Evolutionary conservation across 35 echinoderm and acorn worm species (phyloP), one percentile per base, ranked within the genome.

Genomic region (Ophioderma brevispina): DNA sequence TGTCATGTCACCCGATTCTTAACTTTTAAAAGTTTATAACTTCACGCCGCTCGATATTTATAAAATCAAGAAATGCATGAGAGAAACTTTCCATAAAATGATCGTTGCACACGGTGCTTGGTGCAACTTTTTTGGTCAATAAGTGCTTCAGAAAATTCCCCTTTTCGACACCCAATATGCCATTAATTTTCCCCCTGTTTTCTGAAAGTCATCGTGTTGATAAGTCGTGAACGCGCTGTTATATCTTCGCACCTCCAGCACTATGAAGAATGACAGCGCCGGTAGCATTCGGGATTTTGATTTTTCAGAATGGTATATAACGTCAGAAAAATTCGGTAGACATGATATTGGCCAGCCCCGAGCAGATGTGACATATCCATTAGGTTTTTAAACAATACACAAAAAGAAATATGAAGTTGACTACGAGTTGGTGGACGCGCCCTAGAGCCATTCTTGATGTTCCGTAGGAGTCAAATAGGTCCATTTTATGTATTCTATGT

Each of bases 311-410:
- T 25, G 15, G 5, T 70, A 25, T 70, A 21, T 70, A 70, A 70
- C n/a, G 59, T 70, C 59, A 70, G 5, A 4, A 6, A 70, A 70
- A 70, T 70, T 25, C 1, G 28, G 59, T 15, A 70, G 59, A 70
- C 59, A 70, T 70, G 59, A 70, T 70, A 70, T 70, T 18, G 28
- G 23, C 10, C 59, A 70, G 59, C 59, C 59, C 3, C 59, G 1
- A 70, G 59, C 59, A 70, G 3, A 70, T 15, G 17, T 70, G 28
- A 30, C 59, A 70, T 70, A 70, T 70, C 59, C 59, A 70, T 70
- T 70, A 70, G 59, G 28, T 70, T 70, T n/a, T 70, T 70, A 70
- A 70, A 70, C 59, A 70, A 70, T 70, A 70, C 59, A 70, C 59
- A 70, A 25, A 8, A 15, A 25, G 59, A 2, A 25, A 70, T 6